Conservation (phyloP, 2,797 vertebrate genomes). For the Bovichtus diacanthus region DNA sequence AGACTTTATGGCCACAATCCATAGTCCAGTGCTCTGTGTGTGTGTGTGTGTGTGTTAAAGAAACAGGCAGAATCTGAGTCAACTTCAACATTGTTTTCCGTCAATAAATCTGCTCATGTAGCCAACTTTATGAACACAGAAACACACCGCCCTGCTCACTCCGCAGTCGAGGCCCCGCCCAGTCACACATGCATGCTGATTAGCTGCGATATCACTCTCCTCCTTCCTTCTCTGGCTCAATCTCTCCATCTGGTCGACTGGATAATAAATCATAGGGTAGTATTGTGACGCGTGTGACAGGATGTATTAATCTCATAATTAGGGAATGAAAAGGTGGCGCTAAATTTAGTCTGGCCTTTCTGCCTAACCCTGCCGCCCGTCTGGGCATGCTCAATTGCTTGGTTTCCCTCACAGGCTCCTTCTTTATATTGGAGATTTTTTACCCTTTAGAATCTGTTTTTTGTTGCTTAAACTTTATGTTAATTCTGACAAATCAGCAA, state of each 20-base stretch:
- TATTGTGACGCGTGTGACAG: conserved; percentile 81
- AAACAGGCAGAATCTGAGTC: conserved; percentile 66
- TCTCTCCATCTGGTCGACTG: conserved; percentile 73
- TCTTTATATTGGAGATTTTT: not conserved
- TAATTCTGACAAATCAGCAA: conserved; percentile 20
- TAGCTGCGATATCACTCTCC: conserved; percentile 54
- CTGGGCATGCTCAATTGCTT: conserved; percentile 53
- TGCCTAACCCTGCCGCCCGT: conserved; percentile 61
- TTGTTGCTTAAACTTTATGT: conserved; percentile 28
- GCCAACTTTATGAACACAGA: conserved; percentile 53
- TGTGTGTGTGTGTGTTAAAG: conserved; percentile 72
- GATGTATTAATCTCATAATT: conserved; percentile 86
- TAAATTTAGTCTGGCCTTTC: conserved; percentile 86
- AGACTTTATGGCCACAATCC: conserved; percentile 64
- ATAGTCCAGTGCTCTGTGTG: conserved; percentile 37
- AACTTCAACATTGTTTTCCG: conserved; percentile 63
- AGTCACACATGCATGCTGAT: conserved; percentile 63
- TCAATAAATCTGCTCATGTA: conserved; percentile 67
- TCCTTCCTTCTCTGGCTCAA: conserved; percentile 60
- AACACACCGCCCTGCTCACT: conserved; percentile 9
- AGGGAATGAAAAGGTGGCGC: conserved; percentile 81
- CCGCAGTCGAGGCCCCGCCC: conserved; percentile 29
- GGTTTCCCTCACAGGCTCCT: conserved; percentile 1
- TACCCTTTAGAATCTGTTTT: conserved; percentile 9
- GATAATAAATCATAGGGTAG: conserved; percentile 79